Evolutionary conservation across 1,140 invertebrate genomes (phyloP), one percentile per base, ranked within the genome.

Genomic region (Drosophila pallidifrons): DNA sequence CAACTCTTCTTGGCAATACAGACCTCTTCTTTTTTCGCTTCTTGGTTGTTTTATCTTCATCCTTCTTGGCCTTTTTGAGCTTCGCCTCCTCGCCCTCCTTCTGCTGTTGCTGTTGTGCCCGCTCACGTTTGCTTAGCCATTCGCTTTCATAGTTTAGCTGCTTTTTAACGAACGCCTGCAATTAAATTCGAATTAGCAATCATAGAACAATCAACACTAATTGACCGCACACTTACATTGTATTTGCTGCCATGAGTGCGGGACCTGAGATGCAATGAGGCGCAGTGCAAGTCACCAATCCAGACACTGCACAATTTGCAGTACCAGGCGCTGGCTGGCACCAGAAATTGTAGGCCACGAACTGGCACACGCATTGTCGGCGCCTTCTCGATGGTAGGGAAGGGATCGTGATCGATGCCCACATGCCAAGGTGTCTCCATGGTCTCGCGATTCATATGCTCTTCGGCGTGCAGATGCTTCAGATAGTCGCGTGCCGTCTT

Each of bases 231-330:
- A 94, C 94, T 95, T 93, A 97, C 97, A 46, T 95, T 94, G 92
- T 96, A 97, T 91, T 96, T 96, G 73, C 96, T 95, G 63, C 95
- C 95, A 93, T 98, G 97, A 4, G 94, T 91, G 59, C 95, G 93
- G 0, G 96, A 97, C 85, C 97, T 97, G 49, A 98, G 93, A 93
- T 98, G 97, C 3, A 96, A 94, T 25, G 96, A 96, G 7, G 96
- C 96, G 92, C 97, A 97, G 92, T 97, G 96, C 46, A 97, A 94
- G 92, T 98, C 97, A 0, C 97, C 97, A 76, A 97, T 97, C 96
- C 96, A 98, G 70, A 95, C 94, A 90, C 96, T 95, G 79, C 97
- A 98, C 35, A 98, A 93, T 86, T 96, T 96, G 92, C 97, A 98
- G 93, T 96, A 98, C 97, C 97, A 97, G n/a, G 96, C 96, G 10